Evolutionary conservation across 1,140 invertebrate genomes (phyloP).

Genomic region (Leptinotarsa lineolata): DNA sequence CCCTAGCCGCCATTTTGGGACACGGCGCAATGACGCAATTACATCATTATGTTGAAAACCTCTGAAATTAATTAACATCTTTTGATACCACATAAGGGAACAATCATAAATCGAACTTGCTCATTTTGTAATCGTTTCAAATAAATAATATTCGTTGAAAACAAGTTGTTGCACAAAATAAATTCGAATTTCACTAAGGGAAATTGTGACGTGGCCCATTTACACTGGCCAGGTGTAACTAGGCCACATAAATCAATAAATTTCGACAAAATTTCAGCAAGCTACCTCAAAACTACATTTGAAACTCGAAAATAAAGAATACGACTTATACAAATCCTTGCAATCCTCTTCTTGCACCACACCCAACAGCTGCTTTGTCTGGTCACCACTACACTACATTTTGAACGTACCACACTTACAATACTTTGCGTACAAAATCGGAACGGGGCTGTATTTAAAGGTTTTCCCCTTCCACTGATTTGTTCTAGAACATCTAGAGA

Average conservation of each 20-base stretch:
- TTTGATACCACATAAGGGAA: conserved; percentile 17
- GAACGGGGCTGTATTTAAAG: background rate
- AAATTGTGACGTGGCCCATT: conserved; percentile 8
- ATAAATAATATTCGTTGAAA: background rate
- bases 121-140: background rate
- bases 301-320: background rate
- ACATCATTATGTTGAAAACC: conserved; percentile 19
- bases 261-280: conserved; percentile 23
- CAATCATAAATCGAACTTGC: conserved; percentile 1
- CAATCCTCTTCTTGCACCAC: background rate
- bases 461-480: background rate
- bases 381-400: background rate
- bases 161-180: background rate
- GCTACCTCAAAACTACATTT: background rate
- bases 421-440: background rate
- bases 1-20: conserved; percentile 23
- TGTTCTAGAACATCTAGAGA: conserved; percentile 13
- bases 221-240: conserved; percentile 26
- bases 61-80: conserved; percentile 22
- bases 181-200: background rate
- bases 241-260: background rate
- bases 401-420: background rate
- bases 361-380: conserved; percentile 4
- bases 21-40: conserved; percentile 13
- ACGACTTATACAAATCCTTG: conserved; percentile 11